Percentiles rank a stretch among this genome's conserved stretches.
These are phyloP conservation scores for Parauchenoglanis ngamensis DNA, from an alignment of 2,797 vertebrate genomes.

Conservation along the genomic window DNA sequence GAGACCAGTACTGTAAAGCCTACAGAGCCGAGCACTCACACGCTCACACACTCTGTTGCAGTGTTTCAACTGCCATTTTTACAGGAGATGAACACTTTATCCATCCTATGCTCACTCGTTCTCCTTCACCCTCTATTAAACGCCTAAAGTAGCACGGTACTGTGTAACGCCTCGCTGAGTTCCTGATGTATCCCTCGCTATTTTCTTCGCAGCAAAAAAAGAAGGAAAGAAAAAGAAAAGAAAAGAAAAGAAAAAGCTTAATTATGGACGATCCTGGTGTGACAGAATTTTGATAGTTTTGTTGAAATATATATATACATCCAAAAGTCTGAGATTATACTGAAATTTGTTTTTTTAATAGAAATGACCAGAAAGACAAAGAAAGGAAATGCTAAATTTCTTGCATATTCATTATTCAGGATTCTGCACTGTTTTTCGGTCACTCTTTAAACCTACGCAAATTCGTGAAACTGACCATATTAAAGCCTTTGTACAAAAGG, in stretches of 20 bases:
- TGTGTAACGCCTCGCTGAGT: background rate
- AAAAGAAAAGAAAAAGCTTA: background rate
- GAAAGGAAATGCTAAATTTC: background rate
- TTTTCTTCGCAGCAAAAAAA: background rate
- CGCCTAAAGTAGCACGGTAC: background rate
- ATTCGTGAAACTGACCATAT: background rate
- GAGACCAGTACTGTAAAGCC: conserved; percentile 10
- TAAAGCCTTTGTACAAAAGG: background rate
- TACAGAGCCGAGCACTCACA: conserved; percentile 7
- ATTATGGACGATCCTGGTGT: background rate
- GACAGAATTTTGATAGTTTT: background rate
- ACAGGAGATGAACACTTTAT: conserved; percentile 57
- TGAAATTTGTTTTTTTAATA: background rate
- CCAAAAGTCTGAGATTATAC: background rate
- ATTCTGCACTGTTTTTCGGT: background rate
- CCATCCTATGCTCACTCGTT: conserved; percentile 60
- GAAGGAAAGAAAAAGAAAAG: no score
- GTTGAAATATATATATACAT: background rate
- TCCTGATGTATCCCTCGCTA: conserved; percentile 6
- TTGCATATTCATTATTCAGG: background rate
- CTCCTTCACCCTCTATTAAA: conserved; percentile 59
- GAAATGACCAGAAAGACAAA: background rate
- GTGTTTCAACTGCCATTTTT: conserved; percentile 36
- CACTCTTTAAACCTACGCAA: background rate
- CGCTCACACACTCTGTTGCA: conserved; percentile 7